Conservation (phyloP, 2,888 invertebrate genomes). For the Gryllus longicercus region DNA sequence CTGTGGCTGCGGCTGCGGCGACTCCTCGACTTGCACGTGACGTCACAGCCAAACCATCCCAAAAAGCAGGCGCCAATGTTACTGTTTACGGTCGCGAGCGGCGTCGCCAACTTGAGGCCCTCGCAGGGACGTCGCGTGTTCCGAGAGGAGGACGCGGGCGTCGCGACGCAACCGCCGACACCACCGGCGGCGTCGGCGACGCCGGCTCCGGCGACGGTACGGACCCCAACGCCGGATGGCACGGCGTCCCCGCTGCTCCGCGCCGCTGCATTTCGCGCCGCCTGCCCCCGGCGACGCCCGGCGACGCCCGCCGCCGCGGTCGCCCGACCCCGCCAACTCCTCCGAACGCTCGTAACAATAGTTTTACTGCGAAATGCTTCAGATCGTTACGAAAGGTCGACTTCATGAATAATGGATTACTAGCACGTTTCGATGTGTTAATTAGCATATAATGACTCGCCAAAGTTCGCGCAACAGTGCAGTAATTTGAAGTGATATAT, state of each 20-base stretch:
- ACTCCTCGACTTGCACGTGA: neutral
- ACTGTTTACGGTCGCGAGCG: neutral
- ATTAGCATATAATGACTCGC: neutral
- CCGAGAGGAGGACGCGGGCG: neutral
- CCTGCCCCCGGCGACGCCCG: neutral
- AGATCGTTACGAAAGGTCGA: slow-evolving; percentile 17
- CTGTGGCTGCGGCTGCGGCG: neutral
- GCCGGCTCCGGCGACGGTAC: no score
- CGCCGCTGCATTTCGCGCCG: neutral
- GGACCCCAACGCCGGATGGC: neutral
- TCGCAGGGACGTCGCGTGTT: neutral
- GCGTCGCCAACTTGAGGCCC: neutral
- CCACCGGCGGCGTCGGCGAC: neutral
- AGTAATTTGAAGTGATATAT: slow-evolving; percentile 17
- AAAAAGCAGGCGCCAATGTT: slow-evolving; percentile 17
- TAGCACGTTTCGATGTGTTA: neutral
- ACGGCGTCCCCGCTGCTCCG: neutral
- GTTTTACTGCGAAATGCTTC: neutral
- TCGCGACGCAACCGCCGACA: neutral
- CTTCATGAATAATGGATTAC: neutral
- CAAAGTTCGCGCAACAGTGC: neutral
- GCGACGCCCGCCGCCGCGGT: neutral
- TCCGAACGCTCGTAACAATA: neutral
- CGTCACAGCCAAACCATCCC: neutral
- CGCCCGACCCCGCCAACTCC: neutral